Evolutionary conservation across 2,113 vertebrate species (phyloP).

Genomic region (Proterorhinus semilunaris): DNA sequence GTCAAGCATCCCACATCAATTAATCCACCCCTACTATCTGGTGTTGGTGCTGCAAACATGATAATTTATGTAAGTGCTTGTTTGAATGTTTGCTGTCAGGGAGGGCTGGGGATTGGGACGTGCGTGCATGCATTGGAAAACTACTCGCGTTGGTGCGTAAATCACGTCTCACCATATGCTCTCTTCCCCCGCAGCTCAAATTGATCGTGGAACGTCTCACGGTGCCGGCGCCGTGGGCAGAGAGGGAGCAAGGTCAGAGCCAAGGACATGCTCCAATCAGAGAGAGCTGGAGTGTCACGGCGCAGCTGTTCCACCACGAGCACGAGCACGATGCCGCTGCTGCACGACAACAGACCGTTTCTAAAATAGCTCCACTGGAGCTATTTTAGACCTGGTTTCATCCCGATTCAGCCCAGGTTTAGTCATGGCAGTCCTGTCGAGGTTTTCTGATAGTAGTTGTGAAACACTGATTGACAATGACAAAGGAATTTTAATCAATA

Average conservation of each 20-base stretch:
- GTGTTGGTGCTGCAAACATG: constrained; percentile 32
- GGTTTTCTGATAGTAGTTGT: too few species aligned
- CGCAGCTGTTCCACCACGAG: constrained; percentile 53
- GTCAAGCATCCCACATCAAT: not conserved
- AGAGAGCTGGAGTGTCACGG: constrained; percentile 57
- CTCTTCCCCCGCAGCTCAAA: constrained; percentile 51
- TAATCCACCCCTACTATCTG: constrained; percentile 18
- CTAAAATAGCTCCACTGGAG: too few species aligned
- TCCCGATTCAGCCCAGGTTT: too few species aligned
- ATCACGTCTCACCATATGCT: constrained; percentile 63
- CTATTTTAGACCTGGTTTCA: too few species aligned
- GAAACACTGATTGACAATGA: too few species aligned
- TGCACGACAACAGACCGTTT: constrained; percentile 39
- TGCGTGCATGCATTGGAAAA: constrained; percentile 12
- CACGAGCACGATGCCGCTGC: constrained; percentile 36
- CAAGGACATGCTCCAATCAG: constrained; percentile 71
- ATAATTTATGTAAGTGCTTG: constrained; percentile 60
- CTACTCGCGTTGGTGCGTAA: constrained; percentile 48
- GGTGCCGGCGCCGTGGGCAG: constrained; percentile 48
- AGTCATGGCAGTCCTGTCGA: too few species aligned
- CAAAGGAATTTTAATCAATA: not conserved
- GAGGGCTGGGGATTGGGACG: not conserved
- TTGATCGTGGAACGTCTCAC: constrained; percentile 61
- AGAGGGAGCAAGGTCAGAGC: constrained; percentile 65
- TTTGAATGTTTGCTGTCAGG: constrained; percentile 46